A percentile compares a stretch with the other conserved stretches of the same genome.
phyloP scores from a whole-genome alignment of 1,140 invertebrate species.

The Macrotrachela quadricornifera region DNA sequence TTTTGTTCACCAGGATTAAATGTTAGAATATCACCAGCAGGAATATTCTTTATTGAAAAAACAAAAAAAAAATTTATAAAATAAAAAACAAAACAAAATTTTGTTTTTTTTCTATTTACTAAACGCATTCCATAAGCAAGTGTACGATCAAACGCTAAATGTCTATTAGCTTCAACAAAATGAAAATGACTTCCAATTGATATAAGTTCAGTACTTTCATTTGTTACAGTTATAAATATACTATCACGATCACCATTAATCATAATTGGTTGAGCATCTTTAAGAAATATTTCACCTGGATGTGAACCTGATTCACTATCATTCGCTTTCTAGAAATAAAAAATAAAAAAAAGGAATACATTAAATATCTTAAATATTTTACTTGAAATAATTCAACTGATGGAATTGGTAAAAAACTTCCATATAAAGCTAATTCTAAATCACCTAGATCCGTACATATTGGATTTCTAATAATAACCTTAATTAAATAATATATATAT shows the following conservation, averaged over 20 bases:
- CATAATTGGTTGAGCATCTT: not conserved
- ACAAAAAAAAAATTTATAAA: not conserved
- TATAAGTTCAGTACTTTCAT: constrained; percentile 14
- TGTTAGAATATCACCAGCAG: constrained; percentile 23
- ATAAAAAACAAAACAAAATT: not conserved
- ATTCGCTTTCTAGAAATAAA: no score
- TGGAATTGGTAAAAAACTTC: constrained; percentile 27
- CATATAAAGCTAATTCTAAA: constrained; percentile 22
- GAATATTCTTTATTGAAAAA: constrained; percentile 19
- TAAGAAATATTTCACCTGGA: constrained; percentile 10
- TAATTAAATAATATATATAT: not conserved
- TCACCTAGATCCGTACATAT: constrained; percentile 20
- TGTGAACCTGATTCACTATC: no score
- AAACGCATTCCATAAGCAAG: constrained; percentile 25
- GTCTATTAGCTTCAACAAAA: constrained; percentile 26
- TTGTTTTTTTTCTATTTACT: constrained; percentile 13
- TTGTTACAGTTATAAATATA: constrained; percentile 11
- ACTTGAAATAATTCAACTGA: no score
- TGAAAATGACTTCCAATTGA: constrained; percentile 29
- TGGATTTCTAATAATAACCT: constrained; percentile 24
- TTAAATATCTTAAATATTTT: no score
- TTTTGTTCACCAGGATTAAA: constrained; percentile 28
- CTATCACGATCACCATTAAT: constrained; percentile 11
- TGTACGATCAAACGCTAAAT: constrained; percentile 22
- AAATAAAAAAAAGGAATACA: no score